Conservation (phyloP, 2,113 vertebrate genomes). For the Pomatostomus ruficeps region DNA sequence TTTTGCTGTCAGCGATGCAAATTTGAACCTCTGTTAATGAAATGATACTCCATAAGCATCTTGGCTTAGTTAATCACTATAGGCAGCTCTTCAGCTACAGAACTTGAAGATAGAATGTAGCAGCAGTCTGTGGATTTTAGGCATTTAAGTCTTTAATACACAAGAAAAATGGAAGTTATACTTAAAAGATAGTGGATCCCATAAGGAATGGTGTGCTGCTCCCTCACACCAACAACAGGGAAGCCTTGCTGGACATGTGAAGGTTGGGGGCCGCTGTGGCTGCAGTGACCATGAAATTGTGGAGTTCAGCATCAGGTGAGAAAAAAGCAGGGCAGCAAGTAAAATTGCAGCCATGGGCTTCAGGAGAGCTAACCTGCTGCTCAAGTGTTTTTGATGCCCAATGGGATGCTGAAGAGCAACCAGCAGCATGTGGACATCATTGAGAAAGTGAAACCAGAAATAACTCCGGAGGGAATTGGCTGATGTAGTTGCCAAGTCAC, state of each 20-base stretch:
- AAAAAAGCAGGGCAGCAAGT: not conserved
- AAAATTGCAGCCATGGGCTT: not conserved
- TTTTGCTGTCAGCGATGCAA: not conserved
- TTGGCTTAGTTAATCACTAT: not conserved
- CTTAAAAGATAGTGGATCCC: not conserved
- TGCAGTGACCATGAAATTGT: not conserved
- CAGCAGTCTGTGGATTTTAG: not conserved
- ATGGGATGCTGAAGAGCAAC: slow-evolving; percentile 92
- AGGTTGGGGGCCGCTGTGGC: not conserved
- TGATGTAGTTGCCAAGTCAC: not conserved
- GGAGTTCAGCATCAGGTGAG: not conserved
- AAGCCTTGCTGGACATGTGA: not conserved
- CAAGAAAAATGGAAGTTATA: not conserved
- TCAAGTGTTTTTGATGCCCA: slow-evolving; percentile 87
- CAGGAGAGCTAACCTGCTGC: not conserved
- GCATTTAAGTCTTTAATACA: not conserved
- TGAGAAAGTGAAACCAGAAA: slow-evolving; percentile 93
- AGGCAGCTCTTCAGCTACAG: not conserved
- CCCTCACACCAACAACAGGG: no score
- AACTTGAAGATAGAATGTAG: not conserved
- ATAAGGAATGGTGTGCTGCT: not conserved
- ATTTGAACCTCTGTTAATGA: not conserved
- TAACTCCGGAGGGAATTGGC: not conserved
- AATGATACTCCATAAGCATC: not conserved
- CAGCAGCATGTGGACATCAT: slow-evolving; percentile 88